Evolutionary conservation across 35 echinoderm and acorn worm species (phyloP).

Genomic region (Eucidaris tribuloides): DNA sequence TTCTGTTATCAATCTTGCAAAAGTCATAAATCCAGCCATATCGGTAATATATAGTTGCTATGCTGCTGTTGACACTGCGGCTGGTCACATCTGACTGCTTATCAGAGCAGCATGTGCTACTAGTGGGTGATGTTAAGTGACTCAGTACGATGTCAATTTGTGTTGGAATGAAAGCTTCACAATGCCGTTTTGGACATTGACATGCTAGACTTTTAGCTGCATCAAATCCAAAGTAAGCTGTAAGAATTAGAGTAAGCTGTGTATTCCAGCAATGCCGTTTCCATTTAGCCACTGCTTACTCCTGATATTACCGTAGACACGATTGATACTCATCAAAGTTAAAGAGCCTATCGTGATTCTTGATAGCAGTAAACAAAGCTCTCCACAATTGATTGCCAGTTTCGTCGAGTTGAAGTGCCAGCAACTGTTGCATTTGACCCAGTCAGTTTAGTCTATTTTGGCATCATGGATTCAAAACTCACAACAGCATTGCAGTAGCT

Average conservation of each 20-base stretch:
- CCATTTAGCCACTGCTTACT: background rate
- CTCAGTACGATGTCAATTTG: background rate
- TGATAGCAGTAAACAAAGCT: background rate
- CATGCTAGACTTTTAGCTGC: too few species aligned
- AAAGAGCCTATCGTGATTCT: background rate
- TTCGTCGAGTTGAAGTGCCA: background rate
- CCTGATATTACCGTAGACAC: background rate
- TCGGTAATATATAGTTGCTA: conserved; percentile 5
- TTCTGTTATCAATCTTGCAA: background rate
- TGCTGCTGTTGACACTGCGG: conserved; percentile 27
- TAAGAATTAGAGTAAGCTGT: background rate
- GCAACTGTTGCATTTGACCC: background rate
- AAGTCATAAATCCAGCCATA: conserved; percentile 28
- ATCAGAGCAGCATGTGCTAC: background rate
- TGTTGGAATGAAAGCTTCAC: background rate
- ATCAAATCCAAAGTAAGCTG: background rate
- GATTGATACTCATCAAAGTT: background rate
- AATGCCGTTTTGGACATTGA: background rate
- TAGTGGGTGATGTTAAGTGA: background rate
- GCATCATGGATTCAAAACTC: background rate
- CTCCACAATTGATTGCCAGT: background rate
- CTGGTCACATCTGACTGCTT: conserved; percentile 27
- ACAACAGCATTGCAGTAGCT: background rate
- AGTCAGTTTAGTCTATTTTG: background rate
- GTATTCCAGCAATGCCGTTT: background rate